Conservation (phyloP, 2,888 invertebrate genomes). For the Sesia apiformis region DNA sequence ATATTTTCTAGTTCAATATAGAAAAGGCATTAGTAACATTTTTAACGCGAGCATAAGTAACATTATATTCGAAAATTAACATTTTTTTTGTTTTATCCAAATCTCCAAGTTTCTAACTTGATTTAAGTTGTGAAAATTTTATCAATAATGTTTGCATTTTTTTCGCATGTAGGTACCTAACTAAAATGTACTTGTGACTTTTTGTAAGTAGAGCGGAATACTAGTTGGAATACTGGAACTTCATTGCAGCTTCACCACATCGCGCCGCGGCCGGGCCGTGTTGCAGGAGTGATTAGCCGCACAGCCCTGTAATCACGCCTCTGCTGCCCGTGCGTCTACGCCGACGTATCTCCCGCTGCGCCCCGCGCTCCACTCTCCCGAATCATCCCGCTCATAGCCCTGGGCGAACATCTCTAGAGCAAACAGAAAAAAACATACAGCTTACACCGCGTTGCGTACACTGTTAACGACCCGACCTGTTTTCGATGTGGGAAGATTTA, state of each 20-base stretch:
- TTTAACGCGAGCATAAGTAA: too few species aligned
- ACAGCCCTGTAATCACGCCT: constrained; percentile 68
- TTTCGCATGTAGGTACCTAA: too few species aligned
- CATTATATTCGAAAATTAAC: too few species aligned
- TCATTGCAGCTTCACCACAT: constrained; percentile 18
- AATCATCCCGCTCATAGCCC: constrained; percentile 19
- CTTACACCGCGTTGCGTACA: constrained; percentile 37
- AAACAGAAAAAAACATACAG: constrained; percentile 55
- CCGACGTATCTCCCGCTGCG: constrained; percentile 47
- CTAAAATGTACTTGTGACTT: too few species aligned
- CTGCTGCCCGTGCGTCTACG: constrained; percentile 17
- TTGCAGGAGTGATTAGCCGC: constrained; percentile 64
- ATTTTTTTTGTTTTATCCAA: too few species aligned
- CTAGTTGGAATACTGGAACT: constrained; percentile 10
- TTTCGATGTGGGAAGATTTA: constrained; percentile 71
- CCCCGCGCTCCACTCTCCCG: constrained; percentile 20
- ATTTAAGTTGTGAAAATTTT: too few species aligned
- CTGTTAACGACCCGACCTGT: constrained; percentile 69
- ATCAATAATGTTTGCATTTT: too few species aligned
- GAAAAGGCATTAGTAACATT: too few species aligned
- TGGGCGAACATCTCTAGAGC: constrained; percentile 61
- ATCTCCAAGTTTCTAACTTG: too few species aligned
- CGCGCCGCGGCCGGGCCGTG: constrained; percentile 25
- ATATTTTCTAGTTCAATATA: too few species aligned
- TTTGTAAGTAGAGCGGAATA: too few species aligned